These are phyloP conservation scores for Grammomys dolichurus DNA, from an alignment of 2,113 vertebrate genomes.

Conservation along the genomic window DNA sequence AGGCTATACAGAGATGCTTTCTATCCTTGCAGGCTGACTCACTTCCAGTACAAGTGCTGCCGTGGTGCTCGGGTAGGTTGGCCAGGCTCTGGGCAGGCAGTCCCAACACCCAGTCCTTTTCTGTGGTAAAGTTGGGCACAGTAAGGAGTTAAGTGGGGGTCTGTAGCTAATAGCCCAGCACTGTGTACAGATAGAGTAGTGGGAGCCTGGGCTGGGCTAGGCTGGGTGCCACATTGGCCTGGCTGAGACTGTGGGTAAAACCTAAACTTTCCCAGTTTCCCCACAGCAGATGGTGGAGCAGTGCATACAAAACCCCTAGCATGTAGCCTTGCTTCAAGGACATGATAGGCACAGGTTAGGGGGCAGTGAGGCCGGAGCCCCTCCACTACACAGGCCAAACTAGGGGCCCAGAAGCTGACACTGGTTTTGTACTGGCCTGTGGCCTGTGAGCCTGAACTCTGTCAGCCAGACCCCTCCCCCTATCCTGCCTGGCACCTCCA, in stretches of 20 bases:
- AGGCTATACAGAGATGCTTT: neutral
- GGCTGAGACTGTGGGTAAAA: neutral
- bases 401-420: neutral
- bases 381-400: accelerated
- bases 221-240: too few species aligned
- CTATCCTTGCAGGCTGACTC: neutral
- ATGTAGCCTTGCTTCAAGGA: neutral
- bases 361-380: neutral
- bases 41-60: neutral
- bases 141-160: neutral
- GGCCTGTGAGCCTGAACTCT: accelerated
- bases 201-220: accelerated
- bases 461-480: neutral
- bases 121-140: neutral
- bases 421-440: neutral
- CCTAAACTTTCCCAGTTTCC: neutral
- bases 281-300: too few species aligned
- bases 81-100: neutral
- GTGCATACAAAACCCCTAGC: neutral
- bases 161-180: neutral
- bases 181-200: neutral
- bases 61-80: neutral
- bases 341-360: neutral
- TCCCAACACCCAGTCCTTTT: neutral
- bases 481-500: neutral